These are phyloP conservation scores for Fratercula arctica DNA, from an alignment of 2,797 vertebrate species.

Conservation along the genomic window DNA sequence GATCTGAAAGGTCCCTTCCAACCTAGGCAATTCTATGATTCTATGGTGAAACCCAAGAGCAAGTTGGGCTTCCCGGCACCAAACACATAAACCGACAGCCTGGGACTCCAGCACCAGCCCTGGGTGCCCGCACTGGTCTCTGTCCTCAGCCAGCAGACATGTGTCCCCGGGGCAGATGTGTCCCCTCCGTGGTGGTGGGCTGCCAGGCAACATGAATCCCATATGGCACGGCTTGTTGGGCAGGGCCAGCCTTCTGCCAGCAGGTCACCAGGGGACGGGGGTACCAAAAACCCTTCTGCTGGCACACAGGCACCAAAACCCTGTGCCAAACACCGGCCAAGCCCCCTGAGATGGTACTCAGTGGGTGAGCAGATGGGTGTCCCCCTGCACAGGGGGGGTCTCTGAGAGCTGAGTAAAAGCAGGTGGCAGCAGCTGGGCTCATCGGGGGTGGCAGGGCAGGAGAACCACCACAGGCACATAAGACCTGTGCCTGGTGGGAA, in stretches of 20 bases:
- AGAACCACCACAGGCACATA: not conserved
- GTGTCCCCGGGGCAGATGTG: not conserved
- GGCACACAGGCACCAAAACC: not conserved
- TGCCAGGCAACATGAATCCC: not conserved
- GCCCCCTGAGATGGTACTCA: not conserved
- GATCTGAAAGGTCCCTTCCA: too few species aligned
- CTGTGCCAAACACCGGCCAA: not conserved
- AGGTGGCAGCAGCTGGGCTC: not conserved
- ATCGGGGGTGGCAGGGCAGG: not conserved
- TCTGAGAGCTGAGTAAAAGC: not conserved
- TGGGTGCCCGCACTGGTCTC: not conserved
- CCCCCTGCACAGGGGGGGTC: not conserved
- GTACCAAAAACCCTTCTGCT: not conserved
- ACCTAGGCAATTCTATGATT: too few species aligned
- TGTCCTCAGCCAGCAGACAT: not conserved
- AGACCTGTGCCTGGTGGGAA: not conserved
- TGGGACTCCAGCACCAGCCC: not conserved
- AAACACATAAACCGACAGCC: not conserved
- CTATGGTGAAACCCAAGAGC: not conserved
- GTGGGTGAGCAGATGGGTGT: not conserved
- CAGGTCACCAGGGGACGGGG: not conserved
- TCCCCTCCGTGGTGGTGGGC: not conserved
- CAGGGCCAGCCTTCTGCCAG: not conserved
- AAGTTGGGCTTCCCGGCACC: not conserved
- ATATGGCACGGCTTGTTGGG: fast-evolving